phyloP scores from a whole-genome alignment of 2,113 vertebrate genomes.

The Sinocyclocheilus anshuiensis region DNA sequence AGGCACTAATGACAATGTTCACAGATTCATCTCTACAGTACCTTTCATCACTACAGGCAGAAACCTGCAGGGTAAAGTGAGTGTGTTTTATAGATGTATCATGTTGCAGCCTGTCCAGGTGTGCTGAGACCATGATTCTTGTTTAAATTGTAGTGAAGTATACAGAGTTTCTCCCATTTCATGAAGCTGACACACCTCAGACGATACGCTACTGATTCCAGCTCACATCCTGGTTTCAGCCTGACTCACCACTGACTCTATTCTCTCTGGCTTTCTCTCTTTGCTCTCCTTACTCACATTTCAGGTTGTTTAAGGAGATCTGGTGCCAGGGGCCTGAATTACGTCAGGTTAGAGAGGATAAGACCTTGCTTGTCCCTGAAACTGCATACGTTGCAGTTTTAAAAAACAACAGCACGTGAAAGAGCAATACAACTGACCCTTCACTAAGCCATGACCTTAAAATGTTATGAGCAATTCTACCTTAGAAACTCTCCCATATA shows the following conservation, averaged over 20 bases:
- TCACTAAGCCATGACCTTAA: constrained; percentile 2
- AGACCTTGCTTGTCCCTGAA: background rate
- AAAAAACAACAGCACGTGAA: background rate
- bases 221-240: background rate
- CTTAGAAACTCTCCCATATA: background rate
- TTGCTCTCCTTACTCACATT: constrained; percentile 21
- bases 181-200: constrained; percentile 16
- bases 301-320: constrained; percentile 20
- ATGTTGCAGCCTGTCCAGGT: constrained; percentile 44
- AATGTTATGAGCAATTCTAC: background rate
- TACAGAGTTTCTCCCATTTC: constrained; percentile 54
- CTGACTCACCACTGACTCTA: background rate
- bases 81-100: constrained; percentile 45
- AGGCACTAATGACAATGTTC: background rate
- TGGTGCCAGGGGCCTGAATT: background rate
- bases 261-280: constrained; percentile 19
- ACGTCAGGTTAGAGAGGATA: constrained; percentile 8
- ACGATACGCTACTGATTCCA: background rate
- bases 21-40: background rate
- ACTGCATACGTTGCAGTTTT: constrained; percentile 14
- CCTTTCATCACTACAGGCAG: background rate
- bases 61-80: background rate
- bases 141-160: constrained; percentile 31
- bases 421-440: background rate
- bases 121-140: constrained; percentile 43